Evolutionary conservation across 64 coral and sea anemone genomes (phyloP).

Genomic region (Porites australiensis): DNA sequence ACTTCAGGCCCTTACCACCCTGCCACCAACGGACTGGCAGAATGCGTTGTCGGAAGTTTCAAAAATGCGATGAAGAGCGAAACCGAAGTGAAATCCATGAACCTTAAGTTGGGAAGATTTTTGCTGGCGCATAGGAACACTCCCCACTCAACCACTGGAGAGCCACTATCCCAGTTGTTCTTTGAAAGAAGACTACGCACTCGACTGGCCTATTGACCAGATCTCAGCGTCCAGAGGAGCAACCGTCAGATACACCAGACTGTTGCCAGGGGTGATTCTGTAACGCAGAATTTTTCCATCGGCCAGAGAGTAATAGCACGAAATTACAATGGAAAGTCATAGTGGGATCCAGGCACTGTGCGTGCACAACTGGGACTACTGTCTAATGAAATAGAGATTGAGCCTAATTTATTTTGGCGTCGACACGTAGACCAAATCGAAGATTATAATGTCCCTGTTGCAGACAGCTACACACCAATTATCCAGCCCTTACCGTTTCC

Average conservation of each 20-base stretch:
- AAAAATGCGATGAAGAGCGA: too few relatives aligned
- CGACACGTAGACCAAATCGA: neutral
- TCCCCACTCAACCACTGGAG: too few relatives aligned
- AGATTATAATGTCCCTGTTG: too few relatives aligned
- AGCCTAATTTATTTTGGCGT: neutral
- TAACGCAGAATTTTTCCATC: neutral
- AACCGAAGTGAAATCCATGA: too few relatives aligned
- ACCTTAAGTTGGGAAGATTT: too few relatives aligned
- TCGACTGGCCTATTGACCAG: too few relatives aligned
- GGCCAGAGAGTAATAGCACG: conserved; percentile 9
- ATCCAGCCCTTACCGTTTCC: neutral
- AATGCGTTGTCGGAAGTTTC: neutral
- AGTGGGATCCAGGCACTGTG: neutral
- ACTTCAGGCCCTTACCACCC: neutral
- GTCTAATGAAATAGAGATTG: neutral
- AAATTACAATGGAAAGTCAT: neutral
- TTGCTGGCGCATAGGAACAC: too few relatives aligned
- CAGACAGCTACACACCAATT: too few relatives aligned
- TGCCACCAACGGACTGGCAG: neutral
- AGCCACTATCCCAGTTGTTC: too few relatives aligned
- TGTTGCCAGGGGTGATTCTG: neutral
- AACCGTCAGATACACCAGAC: conserved; percentile 32
- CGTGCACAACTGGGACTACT: neutral
- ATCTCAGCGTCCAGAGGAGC: conserved; percentile 4
- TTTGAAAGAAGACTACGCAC: too few relatives aligned